Evolutionary conservation across 2,888 invertebrate species (phyloP).

Genomic region (Coleophora deauratella): DNA sequence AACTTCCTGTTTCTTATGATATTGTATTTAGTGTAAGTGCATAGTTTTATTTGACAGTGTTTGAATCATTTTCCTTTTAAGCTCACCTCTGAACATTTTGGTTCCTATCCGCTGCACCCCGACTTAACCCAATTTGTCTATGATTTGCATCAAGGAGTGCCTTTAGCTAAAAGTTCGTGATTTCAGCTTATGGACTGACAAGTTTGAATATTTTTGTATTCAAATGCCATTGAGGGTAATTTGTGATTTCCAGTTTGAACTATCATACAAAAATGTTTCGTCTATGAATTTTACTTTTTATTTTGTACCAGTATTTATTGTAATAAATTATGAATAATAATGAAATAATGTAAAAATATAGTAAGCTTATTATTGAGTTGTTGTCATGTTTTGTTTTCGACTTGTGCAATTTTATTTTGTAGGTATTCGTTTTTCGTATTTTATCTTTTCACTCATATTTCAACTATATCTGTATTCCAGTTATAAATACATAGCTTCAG

Average conservation of each 20-base stretch:
- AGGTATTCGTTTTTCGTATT: too few relatives aligned
- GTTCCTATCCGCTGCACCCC: conserved; percentile 19
- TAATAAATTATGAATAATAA: background rate
- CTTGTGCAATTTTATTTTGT: conserved; percentile 36
- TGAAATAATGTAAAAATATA: conserved; percentile 27
- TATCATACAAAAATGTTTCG: conserved; percentile 21
- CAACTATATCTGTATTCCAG: conserved; percentile 13
- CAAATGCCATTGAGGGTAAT: conserved; percentile 20
- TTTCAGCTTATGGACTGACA: conserved; percentile 46
- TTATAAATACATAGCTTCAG: conserved; percentile 20
- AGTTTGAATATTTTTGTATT: background rate
- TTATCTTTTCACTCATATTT: too few relatives aligned
- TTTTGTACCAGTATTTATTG: conserved; percentile 12
- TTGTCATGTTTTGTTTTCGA: conserved; percentile 38
- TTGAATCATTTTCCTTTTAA: conserved; percentile 21
- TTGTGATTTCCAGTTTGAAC: too few relatives aligned
- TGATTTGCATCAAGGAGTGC: conserved; percentile 56
- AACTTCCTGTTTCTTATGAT: conserved; percentile 51
- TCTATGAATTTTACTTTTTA: conserved; percentile 24
- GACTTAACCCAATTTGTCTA: conserved; percentile 16
- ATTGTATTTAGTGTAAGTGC: conserved; percentile 36
- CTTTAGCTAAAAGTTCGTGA: conserved; percentile 50
- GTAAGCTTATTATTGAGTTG: conserved; percentile 46
- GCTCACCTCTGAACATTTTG: conserved; percentile 29
- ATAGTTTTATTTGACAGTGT: conserved; percentile 24